These are phyloP conservation scores for Tapera naevia DNA, from an alignment of 2,797 vertebrate species.

Conservation along the genomic window DNA sequence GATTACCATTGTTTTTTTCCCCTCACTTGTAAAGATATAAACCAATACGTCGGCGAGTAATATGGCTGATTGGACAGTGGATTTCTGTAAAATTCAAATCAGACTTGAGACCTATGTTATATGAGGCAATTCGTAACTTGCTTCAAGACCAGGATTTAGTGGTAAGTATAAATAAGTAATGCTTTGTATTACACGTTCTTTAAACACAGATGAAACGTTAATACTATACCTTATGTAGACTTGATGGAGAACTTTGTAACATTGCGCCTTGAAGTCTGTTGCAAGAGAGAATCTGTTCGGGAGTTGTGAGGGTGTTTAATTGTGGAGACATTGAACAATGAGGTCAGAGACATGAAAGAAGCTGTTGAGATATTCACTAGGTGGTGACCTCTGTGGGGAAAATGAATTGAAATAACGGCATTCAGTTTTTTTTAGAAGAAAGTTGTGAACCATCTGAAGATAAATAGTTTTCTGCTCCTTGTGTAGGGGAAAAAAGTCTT, in stretches of 20 bases:
- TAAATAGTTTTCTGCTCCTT: background rate
- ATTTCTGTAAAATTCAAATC: conserved; percentile 97
- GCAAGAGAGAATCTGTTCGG: background rate
- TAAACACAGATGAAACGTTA: background rate
- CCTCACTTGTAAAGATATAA: conserved; percentile 84
- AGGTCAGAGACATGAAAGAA: background rate
- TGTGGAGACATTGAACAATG: background rate
- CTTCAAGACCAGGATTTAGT: conserved; percentile 97
- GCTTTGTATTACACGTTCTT: background rate
- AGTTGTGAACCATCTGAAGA: background rate
- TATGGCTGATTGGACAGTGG: conserved; percentile 98
- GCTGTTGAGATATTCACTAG: background rate
- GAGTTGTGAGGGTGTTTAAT: background rate
- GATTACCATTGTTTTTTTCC: background rate
- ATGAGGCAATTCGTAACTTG: conserved; percentile 90
- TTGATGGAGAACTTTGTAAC: background rate
- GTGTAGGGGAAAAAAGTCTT: background rate
- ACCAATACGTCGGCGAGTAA: conserved; percentile 90
- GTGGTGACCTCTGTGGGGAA: background rate
- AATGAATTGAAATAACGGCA: background rate
- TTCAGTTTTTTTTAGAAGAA: background rate
- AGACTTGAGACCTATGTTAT: conserved; percentile 92
- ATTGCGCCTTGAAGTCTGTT: background rate
- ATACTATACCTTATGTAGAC: background rate
- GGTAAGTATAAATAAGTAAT: conserved; percentile 78